Evolutionary conservation across 2,888 invertebrate species (phyloP).

Genomic region (Patella caerulea): DNA sequence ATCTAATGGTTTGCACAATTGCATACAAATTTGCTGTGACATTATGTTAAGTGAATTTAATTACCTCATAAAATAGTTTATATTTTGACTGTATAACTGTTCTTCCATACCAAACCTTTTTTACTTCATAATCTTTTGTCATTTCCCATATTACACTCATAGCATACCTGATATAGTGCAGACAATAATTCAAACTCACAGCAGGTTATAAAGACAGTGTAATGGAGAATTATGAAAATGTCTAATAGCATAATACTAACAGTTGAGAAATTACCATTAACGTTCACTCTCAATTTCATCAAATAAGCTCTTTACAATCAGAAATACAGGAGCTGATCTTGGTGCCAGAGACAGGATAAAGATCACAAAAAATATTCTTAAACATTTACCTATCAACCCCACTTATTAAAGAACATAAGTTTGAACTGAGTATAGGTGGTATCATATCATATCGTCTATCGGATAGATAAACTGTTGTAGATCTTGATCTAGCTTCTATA

Average conservation of each 20-base stretch:
- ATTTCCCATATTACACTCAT: constrained; percentile 70
- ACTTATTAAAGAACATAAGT: constrained; percentile 68
- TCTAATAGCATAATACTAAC: no score
- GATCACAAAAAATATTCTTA: not conserved
- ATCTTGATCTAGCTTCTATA: constrained; percentile 52
- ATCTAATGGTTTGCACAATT: no score
- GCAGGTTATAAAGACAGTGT: no score
- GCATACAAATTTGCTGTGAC: not conserved
- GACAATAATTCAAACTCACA: not conserved
- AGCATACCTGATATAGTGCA: constrained; percentile 61
- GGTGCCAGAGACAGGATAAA: not conserved
- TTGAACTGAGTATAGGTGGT: constrained; percentile 65
- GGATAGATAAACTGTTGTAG: constrained; percentile 63
- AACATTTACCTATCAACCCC: constrained; percentile 61
- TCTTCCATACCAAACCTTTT: constrained; percentile 60
- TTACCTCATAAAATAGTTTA: constrained; percentile 66
- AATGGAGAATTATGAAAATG: no score
- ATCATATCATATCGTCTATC: constrained; percentile 70
- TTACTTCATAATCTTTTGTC: constrained; percentile 56
- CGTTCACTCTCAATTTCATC: no score
- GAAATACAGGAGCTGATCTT: not conserved
- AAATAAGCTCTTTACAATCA: no score
- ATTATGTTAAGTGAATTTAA: not conserved
- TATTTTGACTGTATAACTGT: constrained; percentile 60
- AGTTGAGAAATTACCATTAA: no score